phyloP scores from a whole-genome alignment of 2,888 invertebrate genomes.

The Cerastis leucographa region DNA sequence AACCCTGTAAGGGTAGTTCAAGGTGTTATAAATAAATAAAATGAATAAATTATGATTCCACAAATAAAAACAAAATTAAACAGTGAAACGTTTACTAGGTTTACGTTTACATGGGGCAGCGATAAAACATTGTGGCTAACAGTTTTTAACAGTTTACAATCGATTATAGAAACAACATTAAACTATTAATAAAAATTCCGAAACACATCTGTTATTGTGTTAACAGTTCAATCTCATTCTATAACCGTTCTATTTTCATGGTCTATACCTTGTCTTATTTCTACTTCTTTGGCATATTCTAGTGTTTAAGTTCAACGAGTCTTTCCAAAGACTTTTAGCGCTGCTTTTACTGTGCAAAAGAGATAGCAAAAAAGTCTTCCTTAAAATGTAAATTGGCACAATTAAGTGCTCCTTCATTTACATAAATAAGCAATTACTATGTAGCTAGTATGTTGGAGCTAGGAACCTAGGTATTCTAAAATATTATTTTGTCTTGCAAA shows the following conservation, averaged over 20 bases:
- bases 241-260: neutral
- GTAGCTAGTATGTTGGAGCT: slow-evolving; percentile 49
- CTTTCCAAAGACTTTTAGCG: slow-evolving; percentile 37
- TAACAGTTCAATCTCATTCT: neutral
- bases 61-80: neutral
- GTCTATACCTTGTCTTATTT: slow-evolving; percentile 18
- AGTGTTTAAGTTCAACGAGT: slow-evolving; percentile 42
- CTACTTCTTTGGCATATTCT: slow-evolving; percentile 30
- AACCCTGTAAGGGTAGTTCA: too few relatives aligned
- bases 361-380: slow-evolving; percentile 55
- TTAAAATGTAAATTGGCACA: slow-evolving; percentile 58
- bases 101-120: neutral
- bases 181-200: slow-evolving; percentile 20
- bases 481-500: slow-evolving; percentile 21
- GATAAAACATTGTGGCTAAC: slow-evolving; percentile 1
- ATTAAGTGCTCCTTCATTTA: slow-evolving; percentile 54
- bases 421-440: slow-evolving; percentile 61
- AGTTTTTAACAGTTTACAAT: slow-evolving; percentile 32
- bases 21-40: too few relatives aligned
- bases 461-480: slow-evolving; percentile 24
- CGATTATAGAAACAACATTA: neutral
- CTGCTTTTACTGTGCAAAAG: slow-evolving; percentile 33
- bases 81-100: neutral
- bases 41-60: neutral
- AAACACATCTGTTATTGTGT: slow-evolving; percentile 12